phyloP scores from a whole-genome alignment of 2,888 invertebrate genomes.

The Phytoseiulus persimilis region DNA sequence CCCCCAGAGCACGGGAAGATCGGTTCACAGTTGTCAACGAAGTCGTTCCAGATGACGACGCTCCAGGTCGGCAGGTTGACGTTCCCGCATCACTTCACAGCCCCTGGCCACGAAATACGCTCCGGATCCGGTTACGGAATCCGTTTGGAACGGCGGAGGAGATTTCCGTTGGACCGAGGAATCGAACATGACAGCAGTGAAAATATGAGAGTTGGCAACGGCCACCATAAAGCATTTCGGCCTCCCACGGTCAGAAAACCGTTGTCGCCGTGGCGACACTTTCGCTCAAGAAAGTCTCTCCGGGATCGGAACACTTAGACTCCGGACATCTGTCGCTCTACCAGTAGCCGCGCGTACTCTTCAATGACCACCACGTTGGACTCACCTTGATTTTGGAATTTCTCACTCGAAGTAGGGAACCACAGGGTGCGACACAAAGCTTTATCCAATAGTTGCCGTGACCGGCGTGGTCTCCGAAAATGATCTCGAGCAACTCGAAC shows the following conservation, averaged over 20 bases:
- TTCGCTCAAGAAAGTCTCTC: not conserved
- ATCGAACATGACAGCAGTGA: not conserved
- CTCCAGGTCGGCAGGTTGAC: no score
- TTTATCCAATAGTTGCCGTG: not conserved
- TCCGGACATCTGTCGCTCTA: not conserved
- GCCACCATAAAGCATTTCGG: not conserved
- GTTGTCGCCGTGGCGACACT: not conserved
- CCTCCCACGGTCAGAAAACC: constrained; percentile 5
- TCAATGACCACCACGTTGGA: not conserved
- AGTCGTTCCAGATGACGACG: no score
- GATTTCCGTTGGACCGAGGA: not conserved
- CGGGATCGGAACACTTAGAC: not conserved
- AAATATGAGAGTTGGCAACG: not conserved
- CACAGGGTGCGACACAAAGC: not conserved
- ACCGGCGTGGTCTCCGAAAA: not conserved
- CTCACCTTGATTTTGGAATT: not conserved
- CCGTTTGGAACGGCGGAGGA: no score
- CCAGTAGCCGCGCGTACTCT: not conserved
- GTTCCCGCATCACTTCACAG: no score
- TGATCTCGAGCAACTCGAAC: not conserved
- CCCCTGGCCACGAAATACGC: no score
- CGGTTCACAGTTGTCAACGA: no score
- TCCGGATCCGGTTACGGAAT: no score
- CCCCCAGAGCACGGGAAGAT: no score
- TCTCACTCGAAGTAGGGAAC: not conserved